Conservation (phyloP, 2,888 invertebrate species). For the Macaria notata region DNA sequence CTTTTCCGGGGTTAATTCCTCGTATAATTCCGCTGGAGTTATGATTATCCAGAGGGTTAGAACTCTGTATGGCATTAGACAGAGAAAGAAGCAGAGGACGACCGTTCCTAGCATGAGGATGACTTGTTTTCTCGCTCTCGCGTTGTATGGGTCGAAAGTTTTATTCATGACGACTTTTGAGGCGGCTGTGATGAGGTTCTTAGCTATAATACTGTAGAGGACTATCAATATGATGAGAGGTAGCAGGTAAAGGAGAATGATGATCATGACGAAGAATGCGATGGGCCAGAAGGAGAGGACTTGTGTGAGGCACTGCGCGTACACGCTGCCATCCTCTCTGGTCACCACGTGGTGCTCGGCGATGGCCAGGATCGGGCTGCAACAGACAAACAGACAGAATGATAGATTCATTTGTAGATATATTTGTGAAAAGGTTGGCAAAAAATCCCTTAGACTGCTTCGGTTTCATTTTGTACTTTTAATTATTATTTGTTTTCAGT, state of each 20-base stretch:
- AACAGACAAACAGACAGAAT: constrained; percentile 67
- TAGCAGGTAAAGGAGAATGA: constrained; percentile 89
- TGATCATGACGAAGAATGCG: constrained; percentile 90
- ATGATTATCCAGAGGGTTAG: constrained; percentile 92
- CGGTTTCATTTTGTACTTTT: no score
- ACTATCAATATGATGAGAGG: constrained; percentile 90
- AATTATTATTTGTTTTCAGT: no score
- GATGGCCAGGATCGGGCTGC: constrained; percentile 89
- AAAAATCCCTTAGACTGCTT: no score
- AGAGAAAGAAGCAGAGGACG: constrained; percentile 93
- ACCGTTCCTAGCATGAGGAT: constrained; percentile 94
- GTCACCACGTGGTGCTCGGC: constrained; percentile 87
- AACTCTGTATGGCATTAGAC: constrained; percentile 92
- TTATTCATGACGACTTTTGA: constrained; percentile 86
- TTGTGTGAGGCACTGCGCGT: constrained; percentile 90
- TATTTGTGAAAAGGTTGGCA: background rate
- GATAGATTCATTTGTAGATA: background rate
- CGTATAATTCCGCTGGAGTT: constrained; percentile 86
- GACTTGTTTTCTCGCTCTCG: constrained; percentile 90
- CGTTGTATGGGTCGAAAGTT: constrained; percentile 86
- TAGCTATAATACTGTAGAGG: constrained; percentile 92
- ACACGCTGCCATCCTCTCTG: constrained; percentile 86
- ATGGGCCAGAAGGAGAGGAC: constrained; percentile 89
- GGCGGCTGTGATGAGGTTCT: constrained; percentile 88
- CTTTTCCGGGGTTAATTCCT: constrained; percentile 87